phyloP scores from a whole-genome alignment of 2,888 invertebrate genomes.

The Leucania comma region DNA sequence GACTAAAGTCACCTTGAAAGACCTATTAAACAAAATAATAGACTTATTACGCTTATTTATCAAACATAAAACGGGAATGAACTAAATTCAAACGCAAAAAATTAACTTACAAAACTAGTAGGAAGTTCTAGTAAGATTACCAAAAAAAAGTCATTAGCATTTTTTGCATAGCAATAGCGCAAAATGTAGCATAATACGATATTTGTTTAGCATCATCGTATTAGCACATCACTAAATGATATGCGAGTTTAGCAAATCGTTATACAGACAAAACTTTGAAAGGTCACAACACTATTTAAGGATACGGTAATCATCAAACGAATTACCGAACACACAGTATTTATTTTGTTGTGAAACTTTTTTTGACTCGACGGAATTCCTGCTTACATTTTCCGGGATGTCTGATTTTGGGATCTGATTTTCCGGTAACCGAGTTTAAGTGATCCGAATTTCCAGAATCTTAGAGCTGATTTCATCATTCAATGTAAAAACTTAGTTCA shows the following conservation, averaged over 20 bases:
- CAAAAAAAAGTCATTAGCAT: background rate
- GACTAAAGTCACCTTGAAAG: background rate
- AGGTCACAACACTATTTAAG: conserved; percentile 5
- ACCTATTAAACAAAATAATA: background rate
- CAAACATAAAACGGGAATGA: background rate
- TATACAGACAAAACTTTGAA: background rate
- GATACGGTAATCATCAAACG: background rate
- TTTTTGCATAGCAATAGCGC: conserved; percentile 2
- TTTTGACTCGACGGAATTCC: background rate
- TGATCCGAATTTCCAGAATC: background rate
- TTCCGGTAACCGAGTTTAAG: background rate
- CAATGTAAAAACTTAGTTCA: no score
- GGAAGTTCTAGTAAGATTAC: background rate
- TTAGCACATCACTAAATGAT: conserved; percentile 3
- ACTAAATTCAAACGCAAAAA: background rate
- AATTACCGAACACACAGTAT: background rate
- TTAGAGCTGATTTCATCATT: no score
- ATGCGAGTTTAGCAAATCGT: background rate
- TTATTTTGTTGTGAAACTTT: background rate
- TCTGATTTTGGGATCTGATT: no score
- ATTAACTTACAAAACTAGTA: background rate
- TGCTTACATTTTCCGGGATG: background rate
- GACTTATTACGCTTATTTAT: background rate
- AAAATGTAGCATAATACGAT: background rate
- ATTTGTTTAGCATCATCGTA: conserved; percentile 1